A percentile compares a stretch with the other conserved stretches of the same genome.
Conservation (phyloP, 1,140 invertebrate genomes). For the Drosophila orosa region DNA sequence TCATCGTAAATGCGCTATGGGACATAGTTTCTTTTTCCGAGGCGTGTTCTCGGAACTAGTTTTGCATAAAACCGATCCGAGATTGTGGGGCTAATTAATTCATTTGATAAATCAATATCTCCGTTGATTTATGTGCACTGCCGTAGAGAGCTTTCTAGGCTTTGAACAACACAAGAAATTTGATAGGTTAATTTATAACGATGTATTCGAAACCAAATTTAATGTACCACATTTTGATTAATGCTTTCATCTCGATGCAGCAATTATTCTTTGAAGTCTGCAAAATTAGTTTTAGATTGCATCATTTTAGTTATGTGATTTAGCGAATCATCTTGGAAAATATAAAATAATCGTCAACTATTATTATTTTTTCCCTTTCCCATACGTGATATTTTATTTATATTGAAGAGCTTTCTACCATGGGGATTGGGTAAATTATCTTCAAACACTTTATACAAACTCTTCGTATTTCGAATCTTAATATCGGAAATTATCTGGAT, state of each 20-base stretch:
- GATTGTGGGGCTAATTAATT: slow-evolving; percentile 15
- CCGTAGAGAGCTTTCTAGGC: slow-evolving; percentile 22
- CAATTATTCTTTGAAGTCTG: neutral
- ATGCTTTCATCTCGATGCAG: neutral
- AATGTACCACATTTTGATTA: neutral
- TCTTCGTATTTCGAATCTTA: neutral
- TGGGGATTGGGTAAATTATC: slow-evolving; percentile 7
- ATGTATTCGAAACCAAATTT: neutral
- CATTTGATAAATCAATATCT: slow-evolving; percentile 27
- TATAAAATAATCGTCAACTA: neutral
- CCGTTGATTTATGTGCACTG: slow-evolving; percentile 5
- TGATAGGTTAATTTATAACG: neutral
- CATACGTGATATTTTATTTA: neutral
- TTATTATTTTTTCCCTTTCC: neutral
- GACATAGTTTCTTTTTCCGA: slow-evolving; percentile 41
- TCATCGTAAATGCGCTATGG: slow-evolving; percentile 28
- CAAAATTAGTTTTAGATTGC: neutral
- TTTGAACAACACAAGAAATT: slow-evolving; percentile 12
- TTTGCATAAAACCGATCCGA: slow-evolving; percentile 33
- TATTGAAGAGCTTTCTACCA: slow-evolving; percentile 16
- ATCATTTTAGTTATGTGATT: neutral
- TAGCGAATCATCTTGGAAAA: neutral
- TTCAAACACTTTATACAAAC: slow-evolving; percentile 13
- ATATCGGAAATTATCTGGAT: slow-evolving; percentile 35
- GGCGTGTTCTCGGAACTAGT: slow-evolving; percentile 66